Evolutionary conservation across 2,797 vertebrate genomes (phyloP).

Genomic region (Spinus pinus): DNA sequence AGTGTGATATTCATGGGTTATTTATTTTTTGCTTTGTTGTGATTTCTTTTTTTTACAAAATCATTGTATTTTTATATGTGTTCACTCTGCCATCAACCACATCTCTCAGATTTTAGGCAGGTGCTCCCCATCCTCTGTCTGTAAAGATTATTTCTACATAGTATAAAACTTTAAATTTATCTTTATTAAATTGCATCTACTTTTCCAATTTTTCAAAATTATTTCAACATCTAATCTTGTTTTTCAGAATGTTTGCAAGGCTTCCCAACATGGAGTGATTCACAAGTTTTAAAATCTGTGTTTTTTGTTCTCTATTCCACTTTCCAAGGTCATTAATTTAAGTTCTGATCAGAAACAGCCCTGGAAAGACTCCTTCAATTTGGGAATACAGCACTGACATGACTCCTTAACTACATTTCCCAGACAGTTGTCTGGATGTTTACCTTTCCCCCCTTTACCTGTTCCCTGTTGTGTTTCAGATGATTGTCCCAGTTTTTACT

Average conservation of each 20-base stretch:
- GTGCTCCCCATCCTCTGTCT: background rate
- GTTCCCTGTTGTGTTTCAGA: background rate
- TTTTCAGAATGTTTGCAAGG: background rate
- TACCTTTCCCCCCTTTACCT: background rate
- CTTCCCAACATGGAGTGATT: background rate
- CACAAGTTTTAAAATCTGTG: background rate
- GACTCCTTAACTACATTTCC: background rate
- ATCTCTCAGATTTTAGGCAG: background rate
- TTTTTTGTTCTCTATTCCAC: background rate
- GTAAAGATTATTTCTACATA: background rate
- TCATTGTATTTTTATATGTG: background rate
- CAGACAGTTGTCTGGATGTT: background rate
- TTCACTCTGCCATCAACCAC: background rate
- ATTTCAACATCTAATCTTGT: background rate
- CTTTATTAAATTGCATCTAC: background rate
- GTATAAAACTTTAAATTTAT: background rate
- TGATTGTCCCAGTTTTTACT: background rate
- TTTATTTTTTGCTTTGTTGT: background rate
- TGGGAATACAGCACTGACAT: rapidly evolving
- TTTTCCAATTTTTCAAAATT: background rate
- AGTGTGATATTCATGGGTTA: background rate
- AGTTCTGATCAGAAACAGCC: background rate
- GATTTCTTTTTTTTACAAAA: background rate
- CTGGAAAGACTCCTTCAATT: background rate
- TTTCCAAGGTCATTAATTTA: background rate